Percentiles rank a stretch among this genome's conserved stretches.
Conservation (phyloP, 2,797 vertebrate genomes). For the Falco biarmicus region DNA sequence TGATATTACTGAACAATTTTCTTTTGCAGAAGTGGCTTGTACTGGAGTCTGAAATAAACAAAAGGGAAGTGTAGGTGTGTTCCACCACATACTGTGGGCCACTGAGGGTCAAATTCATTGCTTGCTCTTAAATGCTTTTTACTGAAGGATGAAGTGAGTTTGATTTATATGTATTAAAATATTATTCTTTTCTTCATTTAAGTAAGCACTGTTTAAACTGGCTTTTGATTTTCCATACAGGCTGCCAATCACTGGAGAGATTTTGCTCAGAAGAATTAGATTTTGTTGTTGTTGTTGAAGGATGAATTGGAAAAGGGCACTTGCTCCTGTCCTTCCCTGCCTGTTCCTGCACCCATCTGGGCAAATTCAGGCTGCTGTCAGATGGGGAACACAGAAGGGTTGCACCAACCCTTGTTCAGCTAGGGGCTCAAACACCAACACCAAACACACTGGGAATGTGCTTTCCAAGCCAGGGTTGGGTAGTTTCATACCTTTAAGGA, state of each 20-base stretch:
- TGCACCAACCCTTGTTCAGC: not conserved
- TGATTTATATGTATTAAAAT: not conserved
- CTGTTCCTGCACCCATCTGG: not conserved
- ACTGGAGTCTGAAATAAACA: not conserved
- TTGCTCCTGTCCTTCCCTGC: not conserved
- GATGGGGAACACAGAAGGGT: not conserved
- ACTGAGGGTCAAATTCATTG: not conserved
- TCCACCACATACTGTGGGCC: not conserved
- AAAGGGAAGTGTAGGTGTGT: not conserved
- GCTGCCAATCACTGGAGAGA: not conserved
- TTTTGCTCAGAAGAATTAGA: not conserved
- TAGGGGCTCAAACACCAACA: not conserved
- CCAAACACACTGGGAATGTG: not conserved
- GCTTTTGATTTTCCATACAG: not conserved
- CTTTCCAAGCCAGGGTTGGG: not conserved
- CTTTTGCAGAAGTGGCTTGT: not conserved
- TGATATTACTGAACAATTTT: not conserved
- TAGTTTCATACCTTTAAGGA: not conserved
- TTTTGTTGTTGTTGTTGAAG: not conserved
- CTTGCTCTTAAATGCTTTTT: not conserved
- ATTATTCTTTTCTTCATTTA: not conserved
- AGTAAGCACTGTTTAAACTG: not conserved
- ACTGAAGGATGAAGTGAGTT: not conserved
- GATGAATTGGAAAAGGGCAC: not conserved
- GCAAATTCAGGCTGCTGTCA: not conserved